Percentiles rank a stretch among this genome's conserved stretches.
Conservation (phyloP, 2,888 invertebrate species). For the Ichneumoninae sp. region DNA sequence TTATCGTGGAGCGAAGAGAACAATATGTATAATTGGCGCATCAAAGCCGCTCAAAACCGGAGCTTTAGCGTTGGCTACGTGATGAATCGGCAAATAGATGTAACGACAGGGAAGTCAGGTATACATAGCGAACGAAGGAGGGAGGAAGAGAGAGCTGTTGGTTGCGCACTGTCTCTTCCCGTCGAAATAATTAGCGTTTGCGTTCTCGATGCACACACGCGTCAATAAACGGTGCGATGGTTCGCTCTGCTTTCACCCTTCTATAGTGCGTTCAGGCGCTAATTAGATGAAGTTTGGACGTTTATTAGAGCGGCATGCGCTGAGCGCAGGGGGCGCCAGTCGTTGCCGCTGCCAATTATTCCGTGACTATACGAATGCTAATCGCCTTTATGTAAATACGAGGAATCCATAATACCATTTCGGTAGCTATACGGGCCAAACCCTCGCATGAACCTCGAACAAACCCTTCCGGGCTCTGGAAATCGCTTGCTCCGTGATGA, state of each 20-base stretch:
- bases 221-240: conserved; percentile 73
- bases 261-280: conserved; percentile 61
- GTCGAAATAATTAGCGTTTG: conserved; percentile 73
- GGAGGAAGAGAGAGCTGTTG: conserved; percentile 14
- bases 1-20: background rate
- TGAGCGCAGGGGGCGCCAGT: conserved; percentile 42
- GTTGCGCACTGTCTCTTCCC: conserved; percentile 15
- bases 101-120: conserved; percentile 17
- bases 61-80: conserved; percentile 9
- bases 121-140: conserved; percentile 9
- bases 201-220: conserved; percentile 71
- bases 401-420: conserved; percentile 73
- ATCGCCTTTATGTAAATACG: conserved; percentile 80
- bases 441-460: conserved; percentile 10
- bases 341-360: conserved; percentile 74
- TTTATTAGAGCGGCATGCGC: conserved; percentile 73
- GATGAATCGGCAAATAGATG: conserved; percentile 38
- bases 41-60: background rate
- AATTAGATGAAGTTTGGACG: conserved; percentile 80
- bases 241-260: conserved; percentile 12
- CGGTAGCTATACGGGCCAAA: conserved; percentile 21
- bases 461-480: conserved; percentile 4
- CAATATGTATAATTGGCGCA: conserved; percentile 18
- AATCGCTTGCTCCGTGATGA: conserved; percentile 6
- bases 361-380: conserved; percentile 73